Base-by-base conservation (phyloP, 2,888 invertebrate genomes). In the Caenorhabditis uteleia region DNA sequence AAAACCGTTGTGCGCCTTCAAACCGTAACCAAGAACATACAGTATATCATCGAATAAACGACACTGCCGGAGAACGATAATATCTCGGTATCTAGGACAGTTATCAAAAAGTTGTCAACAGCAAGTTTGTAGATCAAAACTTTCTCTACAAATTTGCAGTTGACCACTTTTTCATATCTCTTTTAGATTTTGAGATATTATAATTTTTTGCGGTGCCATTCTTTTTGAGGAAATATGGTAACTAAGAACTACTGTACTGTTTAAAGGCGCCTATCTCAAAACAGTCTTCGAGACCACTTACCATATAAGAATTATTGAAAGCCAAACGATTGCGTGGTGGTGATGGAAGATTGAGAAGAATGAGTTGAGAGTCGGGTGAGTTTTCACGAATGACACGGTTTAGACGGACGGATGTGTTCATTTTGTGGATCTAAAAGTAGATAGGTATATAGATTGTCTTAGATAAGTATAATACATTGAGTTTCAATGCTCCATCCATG, bases 341-440 rank as follows among this genome's bases (percentile, higher is more conserved):
- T 29, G 62, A 61, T 14, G 74, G 74, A 23, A 74, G 58, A 45
- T 68, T 74, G 27, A 74, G 45, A 12, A 74, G 62, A 27, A 84
- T 91, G 85, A 98, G 88, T 87, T 95, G 93, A 85, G 97, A 92
- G 87, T 95, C 93, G 84, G 93, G 93, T 74, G 95, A 95, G 86
- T 93, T 92, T 85, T 94, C 91, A 79, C 93, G 92, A 85, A 99
- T 95, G 81, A 93, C 93, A 86, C 95, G 95, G 86, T 98, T 98
- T 83, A 98, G 88, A 86, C 94, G 92, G 74, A 98, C 92, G 66
- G 97, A 97, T 49, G 97, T 97, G 87, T 98, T 95, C 95, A 98
- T 97, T 82, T 95, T 90, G 78, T 95, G 89, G 49, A 97, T 93
- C 83, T 95, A 45, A 16, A 69, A 33, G n/a, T n/a, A n/a, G n/a